Conservation (phyloP, 2,797 vertebrate species). For the Rhinoraja longicauda region DNA sequence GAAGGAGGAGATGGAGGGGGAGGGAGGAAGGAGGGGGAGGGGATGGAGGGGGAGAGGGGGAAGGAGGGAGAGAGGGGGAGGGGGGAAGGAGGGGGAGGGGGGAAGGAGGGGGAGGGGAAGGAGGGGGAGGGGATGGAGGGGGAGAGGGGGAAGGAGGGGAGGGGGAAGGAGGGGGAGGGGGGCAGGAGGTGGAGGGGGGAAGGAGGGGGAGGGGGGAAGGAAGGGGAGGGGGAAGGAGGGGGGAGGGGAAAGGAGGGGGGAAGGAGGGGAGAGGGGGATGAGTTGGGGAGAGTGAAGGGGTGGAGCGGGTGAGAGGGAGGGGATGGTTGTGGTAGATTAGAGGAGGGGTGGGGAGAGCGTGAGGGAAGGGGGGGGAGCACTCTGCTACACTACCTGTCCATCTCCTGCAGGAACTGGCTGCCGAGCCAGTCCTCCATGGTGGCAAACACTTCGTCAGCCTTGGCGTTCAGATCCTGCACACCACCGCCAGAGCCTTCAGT, state of each 20-base stretch:
- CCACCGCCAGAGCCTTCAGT: constrained; percentile 60
- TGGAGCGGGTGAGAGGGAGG: neutral
- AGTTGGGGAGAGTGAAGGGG: no score
- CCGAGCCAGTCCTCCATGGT: constrained; percentile 71
- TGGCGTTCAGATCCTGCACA: constrained; percentile 60
- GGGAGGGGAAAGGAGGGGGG: neutral
- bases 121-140: no score
- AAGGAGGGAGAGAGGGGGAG: neutral
- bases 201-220: neutral
- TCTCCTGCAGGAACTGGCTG: constrained; percentile 65
- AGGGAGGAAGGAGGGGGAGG: neutral
- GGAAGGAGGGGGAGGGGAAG: no score
- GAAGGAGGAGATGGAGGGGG: no score
- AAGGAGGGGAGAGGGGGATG: no score
- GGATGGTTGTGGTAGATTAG: neutral
- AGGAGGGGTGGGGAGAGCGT: neutral
- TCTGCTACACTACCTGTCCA: constrained; percentile 66
- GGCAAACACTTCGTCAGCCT: constrained; percentile 57
- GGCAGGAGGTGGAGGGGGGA: neutral
- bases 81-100: neutral
- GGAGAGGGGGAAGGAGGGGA: no score
- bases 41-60: neutral
- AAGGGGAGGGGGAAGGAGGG: neutral
- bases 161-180: neutral
- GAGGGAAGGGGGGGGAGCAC: neutral